Conservation (phyloP, 2,797 vertebrate species). For the Notolabrus celidotus region DNA sequence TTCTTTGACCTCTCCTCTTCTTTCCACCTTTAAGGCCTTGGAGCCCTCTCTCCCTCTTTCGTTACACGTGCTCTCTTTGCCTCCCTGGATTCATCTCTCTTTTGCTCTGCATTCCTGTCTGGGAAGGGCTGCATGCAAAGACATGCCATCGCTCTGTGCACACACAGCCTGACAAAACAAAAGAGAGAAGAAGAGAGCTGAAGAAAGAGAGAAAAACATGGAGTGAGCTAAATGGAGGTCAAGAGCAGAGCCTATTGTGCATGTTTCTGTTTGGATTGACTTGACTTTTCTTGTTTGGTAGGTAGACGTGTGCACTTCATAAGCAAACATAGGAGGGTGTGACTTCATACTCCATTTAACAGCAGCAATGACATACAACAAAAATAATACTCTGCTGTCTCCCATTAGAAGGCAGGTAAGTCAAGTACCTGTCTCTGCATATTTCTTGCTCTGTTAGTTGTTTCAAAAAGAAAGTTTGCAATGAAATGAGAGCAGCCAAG, state of each 20-base stretch:
- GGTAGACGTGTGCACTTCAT: not conserved
- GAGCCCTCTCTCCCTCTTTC: not conserved
- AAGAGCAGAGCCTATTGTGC: not conserved
- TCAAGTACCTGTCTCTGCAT: constrained; percentile 19
- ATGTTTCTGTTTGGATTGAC: constrained; percentile 8
- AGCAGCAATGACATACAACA: constrained; percentile 21
- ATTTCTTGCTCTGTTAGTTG: not conserved
- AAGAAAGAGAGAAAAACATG: not conserved
- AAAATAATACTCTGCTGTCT: not conserved
- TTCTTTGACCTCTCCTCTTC: constrained; percentile 3
- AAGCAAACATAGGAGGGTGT: constrained; percentile 23
- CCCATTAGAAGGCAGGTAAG: constrained; percentile 25
- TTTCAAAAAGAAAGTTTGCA: constrained; percentile 38
- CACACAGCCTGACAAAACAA: constrained; percentile 63
- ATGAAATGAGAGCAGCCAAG: constrained; percentile 1
- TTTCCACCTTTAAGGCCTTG: constrained; percentile 19
- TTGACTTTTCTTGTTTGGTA: constrained; percentile 33
- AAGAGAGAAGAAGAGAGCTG: constrained; percentile 9
- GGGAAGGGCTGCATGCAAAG: constrained; percentile 76
- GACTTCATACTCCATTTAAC: constrained; percentile 24
- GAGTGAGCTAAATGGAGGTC: constrained; percentile 26
- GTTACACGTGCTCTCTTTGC: constrained; percentile 11
- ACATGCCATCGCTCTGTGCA: constrained; percentile 65
- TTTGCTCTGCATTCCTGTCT: constrained; percentile 74
- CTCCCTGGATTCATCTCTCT: constrained; percentile 47